Percentiles rank a stretch among this genome's conserved stretches.
These are phyloP conservation scores for Cyclargus thomasi DNA, from an alignment of 1,140 invertebrate genomes.

Conservation along the genomic window DNA sequence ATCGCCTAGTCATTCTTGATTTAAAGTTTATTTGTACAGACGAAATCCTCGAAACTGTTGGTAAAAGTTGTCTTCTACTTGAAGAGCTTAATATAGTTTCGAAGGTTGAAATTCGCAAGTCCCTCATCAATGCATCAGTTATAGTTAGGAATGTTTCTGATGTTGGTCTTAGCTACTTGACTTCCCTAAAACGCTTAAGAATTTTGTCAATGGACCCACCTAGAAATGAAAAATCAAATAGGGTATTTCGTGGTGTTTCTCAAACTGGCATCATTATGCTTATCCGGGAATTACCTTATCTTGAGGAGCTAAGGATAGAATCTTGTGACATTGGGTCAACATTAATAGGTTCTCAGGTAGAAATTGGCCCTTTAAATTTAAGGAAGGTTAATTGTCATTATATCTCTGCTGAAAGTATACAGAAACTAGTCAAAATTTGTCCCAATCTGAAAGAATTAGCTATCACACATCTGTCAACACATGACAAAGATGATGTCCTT, in stretches of 20 bases:
- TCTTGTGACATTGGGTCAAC: slow-evolving; percentile 71
- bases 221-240: slow-evolving; percentile 54
- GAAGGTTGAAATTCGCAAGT: slow-evolving; percentile 65
- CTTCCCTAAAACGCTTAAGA: slow-evolving; percentile 56
- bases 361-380: slow-evolving; percentile 59
- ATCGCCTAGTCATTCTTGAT: slow-evolving; percentile 63
- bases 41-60: slow-evolving; percentile 73
- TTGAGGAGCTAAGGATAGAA: slow-evolving; percentile 67
- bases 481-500: slow-evolving; percentile 63
- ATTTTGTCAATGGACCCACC: slow-evolving; percentile 68
- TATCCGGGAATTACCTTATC: slow-evolving; percentile 54
- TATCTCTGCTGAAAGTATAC: slow-evolving; percentile 60
- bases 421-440: slow-evolving; percentile 64
- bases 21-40: slow-evolving; percentile 74
- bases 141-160: slow-evolving; percentile 68
- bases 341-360: slow-evolving; percentile 47
- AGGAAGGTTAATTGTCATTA: slow-evolving; percentile 68
- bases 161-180: slow-evolving; percentile 52
- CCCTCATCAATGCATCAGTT: slow-evolving; percentile 69
- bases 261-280: slow-evolving; percentile 66
- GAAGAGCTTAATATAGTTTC: slow-evolving; percentile 75
- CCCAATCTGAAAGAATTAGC: slow-evolving; percentile 60
- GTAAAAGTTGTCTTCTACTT: slow-evolving; percentile 59
- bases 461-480: slow-evolving; percentile 59
- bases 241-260: slow-evolving; percentile 62